Conservation (phyloP, 1,140 invertebrate genomes). For the Ganaspis sp. region DNA sequence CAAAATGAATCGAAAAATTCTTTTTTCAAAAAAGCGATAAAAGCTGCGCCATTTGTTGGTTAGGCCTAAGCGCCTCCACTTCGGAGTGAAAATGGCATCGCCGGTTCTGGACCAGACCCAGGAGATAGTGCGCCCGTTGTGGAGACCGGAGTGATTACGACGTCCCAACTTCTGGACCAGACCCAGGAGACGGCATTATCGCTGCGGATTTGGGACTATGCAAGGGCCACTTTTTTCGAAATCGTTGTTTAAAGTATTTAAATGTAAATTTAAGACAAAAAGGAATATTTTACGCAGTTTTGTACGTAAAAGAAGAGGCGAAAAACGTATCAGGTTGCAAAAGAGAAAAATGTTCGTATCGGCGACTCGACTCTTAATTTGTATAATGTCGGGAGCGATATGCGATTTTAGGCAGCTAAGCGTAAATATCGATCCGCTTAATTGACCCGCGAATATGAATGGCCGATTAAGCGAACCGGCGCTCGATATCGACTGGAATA, state of each 20-base stretch:
- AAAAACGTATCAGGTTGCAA: neutral
- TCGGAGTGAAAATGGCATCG: too few relatives aligned
- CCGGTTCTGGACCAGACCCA: too few relatives aligned
- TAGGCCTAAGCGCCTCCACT: too few relatives aligned
- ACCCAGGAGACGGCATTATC: too few relatives aligned
- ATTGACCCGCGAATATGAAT: constrained; percentile 55
- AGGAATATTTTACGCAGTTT: neutral
- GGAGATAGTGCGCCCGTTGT: too few relatives aligned
- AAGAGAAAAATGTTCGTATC: neutral
- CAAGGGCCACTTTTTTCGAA: too few relatives aligned
- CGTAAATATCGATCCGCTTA: constrained; percentile 55
- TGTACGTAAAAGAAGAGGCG: neutral
- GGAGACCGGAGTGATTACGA: too few relatives aligned
- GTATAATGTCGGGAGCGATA: constrained; percentile 34
- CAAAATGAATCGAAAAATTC: too few relatives aligned
- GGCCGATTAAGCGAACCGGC: constrained; percentile 50
- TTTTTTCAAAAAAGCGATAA: too few relatives aligned
- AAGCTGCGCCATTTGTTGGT: too few relatives aligned
- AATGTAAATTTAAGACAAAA: neutral
- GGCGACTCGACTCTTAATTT: constrained; percentile 7
- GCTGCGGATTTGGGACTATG: too few relatives aligned
- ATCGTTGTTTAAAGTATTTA: neutral
- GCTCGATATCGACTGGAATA: constrained; percentile 7
- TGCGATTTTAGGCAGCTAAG: constrained; percentile 49
- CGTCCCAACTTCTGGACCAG: too few relatives aligned